Percentiles rank a stretch among this genome's conserved stretches.
Evolutionary conservation across 1,140 invertebrate genomes (phyloP).

Genomic region (Acromyrmex heyeri): DNA sequence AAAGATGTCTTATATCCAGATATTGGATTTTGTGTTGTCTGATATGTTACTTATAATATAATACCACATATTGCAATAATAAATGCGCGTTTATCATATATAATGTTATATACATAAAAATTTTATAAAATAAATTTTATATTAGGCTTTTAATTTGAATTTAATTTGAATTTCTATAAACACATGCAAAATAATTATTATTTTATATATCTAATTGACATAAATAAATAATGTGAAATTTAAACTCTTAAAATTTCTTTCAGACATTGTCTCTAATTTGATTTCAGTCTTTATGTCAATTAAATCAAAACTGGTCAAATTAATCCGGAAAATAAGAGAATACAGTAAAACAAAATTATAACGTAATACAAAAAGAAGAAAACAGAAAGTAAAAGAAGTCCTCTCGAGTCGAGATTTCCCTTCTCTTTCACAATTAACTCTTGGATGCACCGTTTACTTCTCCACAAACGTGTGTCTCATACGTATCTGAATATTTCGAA

Average conservation of each 20-base stretch:
- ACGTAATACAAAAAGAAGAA: neutral
- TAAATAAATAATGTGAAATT: neutral
- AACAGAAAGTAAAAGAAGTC: neutral
- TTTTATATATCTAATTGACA: neutral
- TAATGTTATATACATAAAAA: neutral
- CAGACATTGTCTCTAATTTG: neutral
- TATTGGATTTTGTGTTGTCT: too few species aligned
- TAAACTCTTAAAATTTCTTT: neutral
- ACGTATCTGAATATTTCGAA: neutral
- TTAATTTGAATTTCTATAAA: slow-evolving; percentile 26
- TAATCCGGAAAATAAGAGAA: neutral
- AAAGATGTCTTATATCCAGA: too few species aligned
- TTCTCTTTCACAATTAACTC: neutral
- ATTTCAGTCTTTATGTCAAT: neutral
- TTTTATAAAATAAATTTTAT: neutral
- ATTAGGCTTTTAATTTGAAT: slow-evolving; percentile 13
- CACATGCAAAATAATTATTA: neutral
- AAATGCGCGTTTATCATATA: slow-evolving; percentile 10
- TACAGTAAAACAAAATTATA: neutral
- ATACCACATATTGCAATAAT: slow-evolving; percentile 1
- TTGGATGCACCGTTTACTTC: neutral
- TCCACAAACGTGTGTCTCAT: neutral
- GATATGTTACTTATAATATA: neutral
- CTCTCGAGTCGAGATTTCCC: slow-evolving; percentile 19
- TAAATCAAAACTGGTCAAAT: neutral